phyloP scores from a whole-genome alignment of 1,140 invertebrate species.

The Oscheius sp. region DNA sequence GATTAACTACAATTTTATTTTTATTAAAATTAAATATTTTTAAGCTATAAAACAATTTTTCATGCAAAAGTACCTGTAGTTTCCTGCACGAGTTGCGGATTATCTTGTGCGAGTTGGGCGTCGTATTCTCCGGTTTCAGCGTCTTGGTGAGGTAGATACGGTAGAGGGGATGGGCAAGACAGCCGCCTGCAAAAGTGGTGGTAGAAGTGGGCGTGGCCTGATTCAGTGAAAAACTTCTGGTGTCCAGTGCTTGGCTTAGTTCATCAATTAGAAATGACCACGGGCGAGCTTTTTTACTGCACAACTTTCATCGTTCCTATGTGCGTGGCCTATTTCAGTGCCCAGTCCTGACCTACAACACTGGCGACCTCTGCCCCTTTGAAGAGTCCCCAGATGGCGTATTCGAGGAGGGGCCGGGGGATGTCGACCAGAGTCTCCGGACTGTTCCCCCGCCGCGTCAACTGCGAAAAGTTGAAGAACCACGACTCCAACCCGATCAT shows the following conservation, averaged over 20 bases:
- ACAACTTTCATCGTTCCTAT: no score
- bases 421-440: constrained; percentile 44
- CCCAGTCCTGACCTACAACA: constrained; percentile 51
- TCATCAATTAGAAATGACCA: no score
- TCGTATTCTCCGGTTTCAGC: constrained; percentile 49
- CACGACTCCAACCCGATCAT: constrained; percentile 49
- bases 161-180: constrained; percentile 51
- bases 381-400: constrained; percentile 47
- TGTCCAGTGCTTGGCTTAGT: no score
- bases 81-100: constrained; percentile 48
- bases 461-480: constrained; percentile 52
- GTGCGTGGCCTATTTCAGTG: no score
- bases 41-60: no score
- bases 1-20: constrained; percentile 11
- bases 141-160: constrained; percentile 43
- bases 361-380: constrained; percentile 48
- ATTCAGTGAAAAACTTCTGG: no score
- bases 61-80: constrained; percentile 43
- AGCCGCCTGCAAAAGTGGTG: constrained; percentile 49
- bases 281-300: no score
- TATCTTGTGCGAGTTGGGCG: constrained; percentile 53
- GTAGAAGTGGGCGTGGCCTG: no score
- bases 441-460: constrained; percentile 27
- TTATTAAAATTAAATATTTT: no score
- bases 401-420: constrained; percentile 43